These are phyloP conservation scores for Clarias gariepinus DNA, from an alignment of 2,113 vertebrate species.

Conservation along the genomic window DNA sequence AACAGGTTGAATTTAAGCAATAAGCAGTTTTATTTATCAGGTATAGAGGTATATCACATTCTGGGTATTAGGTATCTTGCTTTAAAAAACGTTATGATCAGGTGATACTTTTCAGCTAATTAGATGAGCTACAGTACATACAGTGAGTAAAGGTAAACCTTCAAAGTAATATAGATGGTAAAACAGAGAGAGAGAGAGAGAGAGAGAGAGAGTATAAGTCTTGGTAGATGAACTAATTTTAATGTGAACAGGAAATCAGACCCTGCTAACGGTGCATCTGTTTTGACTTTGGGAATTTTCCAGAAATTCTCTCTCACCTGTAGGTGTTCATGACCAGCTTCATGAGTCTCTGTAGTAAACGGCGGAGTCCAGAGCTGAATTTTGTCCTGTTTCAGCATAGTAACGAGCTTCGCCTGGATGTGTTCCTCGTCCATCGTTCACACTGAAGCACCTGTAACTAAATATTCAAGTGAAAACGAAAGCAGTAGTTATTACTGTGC, in stretches of 20 bases:
- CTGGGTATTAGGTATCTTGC: too few relatives aligned
- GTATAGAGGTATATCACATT: background rate
- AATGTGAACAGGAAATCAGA: background rate
- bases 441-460: background rate
- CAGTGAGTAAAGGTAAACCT: background rate
- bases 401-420: conserved; percentile 82
- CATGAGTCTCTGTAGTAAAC: conserved; percentile 77
- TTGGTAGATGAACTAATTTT: too few relatives aligned
- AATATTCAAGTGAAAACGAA: conserved; percentile 24
- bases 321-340: conserved; percentile 69
- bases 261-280: background rate
- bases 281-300: background rate
- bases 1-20: background rate
- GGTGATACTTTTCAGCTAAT: background rate
- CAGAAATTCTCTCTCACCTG: conserved; percentile 71
- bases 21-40: background rate
- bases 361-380: conserved; percentile 91
- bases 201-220: too few relatives aligned
- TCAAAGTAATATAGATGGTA: background rate
- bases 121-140: background rate
- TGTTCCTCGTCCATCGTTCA: conserved; percentile 83
- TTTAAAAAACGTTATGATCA: too few relatives aligned
- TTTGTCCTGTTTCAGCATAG: conserved; percentile 82
- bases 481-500: background rate
- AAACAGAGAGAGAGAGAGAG: too few relatives aligned